Conservation (phyloP, 2,888 invertebrate species). For the Campopleginae sp. region DNA sequence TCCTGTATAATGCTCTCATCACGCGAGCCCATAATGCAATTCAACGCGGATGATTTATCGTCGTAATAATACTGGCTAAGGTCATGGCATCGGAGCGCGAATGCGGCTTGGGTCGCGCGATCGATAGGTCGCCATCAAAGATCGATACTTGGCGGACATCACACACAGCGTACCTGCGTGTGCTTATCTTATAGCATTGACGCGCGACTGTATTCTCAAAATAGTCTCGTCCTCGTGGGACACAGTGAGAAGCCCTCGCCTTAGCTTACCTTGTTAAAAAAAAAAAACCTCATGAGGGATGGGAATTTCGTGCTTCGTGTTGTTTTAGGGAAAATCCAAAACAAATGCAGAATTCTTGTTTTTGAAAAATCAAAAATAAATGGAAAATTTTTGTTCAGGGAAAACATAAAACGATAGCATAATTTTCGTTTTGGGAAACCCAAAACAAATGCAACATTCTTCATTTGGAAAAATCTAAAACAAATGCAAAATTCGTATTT, state of each 20-base stretch:
- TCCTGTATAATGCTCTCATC: constrained; percentile 77
- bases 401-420: too few relatives aligned
- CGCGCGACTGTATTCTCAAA: background rate
- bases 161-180: constrained; percentile 12
- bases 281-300: background rate
- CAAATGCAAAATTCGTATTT: too few relatives aligned
- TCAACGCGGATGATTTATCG: constrained; percentile 78
- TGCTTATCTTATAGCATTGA: constrained; percentile 14
- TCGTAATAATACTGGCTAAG: constrained; percentile 77
- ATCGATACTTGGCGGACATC: constrained; percentile 64
- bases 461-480: too few relatives aligned
- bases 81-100: constrained; percentile 76
- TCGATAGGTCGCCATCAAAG: constrained; percentile 62
- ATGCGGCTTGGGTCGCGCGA: constrained; percentile 65
- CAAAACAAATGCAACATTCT: too few relatives aligned
- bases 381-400: too few relatives aligned
- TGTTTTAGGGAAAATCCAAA: too few relatives aligned
- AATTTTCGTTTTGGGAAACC: too few relatives aligned
- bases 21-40: constrained; percentile 77
- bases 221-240: background rate
- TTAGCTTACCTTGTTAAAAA: background rate
- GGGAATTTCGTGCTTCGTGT: background rate
- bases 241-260: background rate
- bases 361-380: too few relatives aligned
- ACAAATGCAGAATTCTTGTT: too few relatives aligned